Evolutionary conservation across 1,140 invertebrate genomes (phyloP).

Genomic region (Ips nitidus): DNA sequence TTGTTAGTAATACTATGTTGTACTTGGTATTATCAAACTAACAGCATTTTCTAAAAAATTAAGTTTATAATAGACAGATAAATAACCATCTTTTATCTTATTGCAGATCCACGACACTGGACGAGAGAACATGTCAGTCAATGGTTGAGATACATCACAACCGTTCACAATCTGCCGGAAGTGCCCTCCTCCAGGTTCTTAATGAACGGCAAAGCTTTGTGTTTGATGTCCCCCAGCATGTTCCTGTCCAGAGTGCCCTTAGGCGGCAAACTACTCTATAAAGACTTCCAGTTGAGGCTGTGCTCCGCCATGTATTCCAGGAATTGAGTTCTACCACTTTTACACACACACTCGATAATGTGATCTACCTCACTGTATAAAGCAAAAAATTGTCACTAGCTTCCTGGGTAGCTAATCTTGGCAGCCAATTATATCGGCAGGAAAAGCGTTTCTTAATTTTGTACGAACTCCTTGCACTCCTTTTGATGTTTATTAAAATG

Average conservation of each 20-base stretch:
- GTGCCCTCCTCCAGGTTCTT: conserved; percentile 64
- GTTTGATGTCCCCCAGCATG: conserved; percentile 74
- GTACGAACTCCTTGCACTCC: too few species aligned
- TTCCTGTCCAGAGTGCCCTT: conserved; percentile 69
- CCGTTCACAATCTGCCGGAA: conserved; percentile 60
- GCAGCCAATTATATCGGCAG: neutral
- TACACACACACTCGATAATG: neutral
- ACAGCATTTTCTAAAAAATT: too few species aligned
- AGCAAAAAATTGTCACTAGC: neutral
- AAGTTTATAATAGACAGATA: neutral
- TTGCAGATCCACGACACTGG: conserved; percentile 69
- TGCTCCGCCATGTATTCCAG: conserved; percentile 45
- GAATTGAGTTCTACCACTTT: conserved; percentile 22
- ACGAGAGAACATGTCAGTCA: conserved; percentile 64
- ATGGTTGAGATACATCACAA: conserved; percentile 64
- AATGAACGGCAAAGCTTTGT: conserved; percentile 78
- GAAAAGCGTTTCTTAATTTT: neutral
- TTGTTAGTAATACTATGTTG: too few species aligned
- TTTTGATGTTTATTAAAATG: too few species aligned
- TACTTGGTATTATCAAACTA: too few species aligned
- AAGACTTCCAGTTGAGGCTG: conserved; percentile 51
- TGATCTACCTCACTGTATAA: neutral
- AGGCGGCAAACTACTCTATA: conserved; percentile 67
- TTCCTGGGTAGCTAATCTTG: neutral
- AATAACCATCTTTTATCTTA: conserved; percentile 39